Conservation (phyloP, 2,797 vertebrate species). For the Orestias chungarensis region DNA sequence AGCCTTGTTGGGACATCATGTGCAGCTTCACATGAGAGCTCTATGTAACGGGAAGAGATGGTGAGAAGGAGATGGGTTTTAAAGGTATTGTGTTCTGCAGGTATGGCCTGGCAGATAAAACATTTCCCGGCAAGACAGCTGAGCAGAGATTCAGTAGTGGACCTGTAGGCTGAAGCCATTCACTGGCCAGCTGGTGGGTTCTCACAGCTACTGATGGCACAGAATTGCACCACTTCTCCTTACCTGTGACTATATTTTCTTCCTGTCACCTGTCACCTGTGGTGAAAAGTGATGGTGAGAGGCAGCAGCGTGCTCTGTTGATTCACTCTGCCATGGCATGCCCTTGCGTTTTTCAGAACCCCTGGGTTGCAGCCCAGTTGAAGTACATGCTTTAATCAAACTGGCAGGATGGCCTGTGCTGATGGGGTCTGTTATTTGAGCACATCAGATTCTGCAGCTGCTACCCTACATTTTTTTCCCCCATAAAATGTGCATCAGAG, state of each 20-base stretch:
- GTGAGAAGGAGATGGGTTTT: constrained; percentile 55
- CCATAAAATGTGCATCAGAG: constrained; percentile 27
- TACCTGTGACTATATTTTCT: constrained; percentile 24
- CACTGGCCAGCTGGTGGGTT: constrained; percentile 55
- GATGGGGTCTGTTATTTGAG: constrained; percentile 56
- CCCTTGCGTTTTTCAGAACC: constrained; percentile 45
- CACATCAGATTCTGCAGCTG: constrained; percentile 46
- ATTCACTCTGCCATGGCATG: constrained; percentile 38
- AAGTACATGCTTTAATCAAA: constrained; percentile 64
- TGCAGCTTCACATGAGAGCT: constrained; percentile 40
- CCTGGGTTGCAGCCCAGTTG: constrained; percentile 44
- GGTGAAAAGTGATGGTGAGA: constrained; percentile 53
- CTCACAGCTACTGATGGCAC: constrained; percentile 36
- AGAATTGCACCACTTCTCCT: constrained; percentile 33
- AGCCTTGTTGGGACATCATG: constrained; percentile 45
- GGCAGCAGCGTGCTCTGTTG: constrained; percentile 50
- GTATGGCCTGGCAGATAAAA: constrained; percentile 67
- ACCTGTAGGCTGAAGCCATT: constrained; percentile 58
- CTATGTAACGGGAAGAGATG: constrained; percentile 46
- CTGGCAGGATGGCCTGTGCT: constrained; percentile 53
- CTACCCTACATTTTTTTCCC: constrained; percentile 18
- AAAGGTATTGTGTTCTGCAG: constrained; percentile 53
- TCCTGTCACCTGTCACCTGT: constrained; percentile 43
- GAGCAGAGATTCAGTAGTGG: constrained; percentile 59
- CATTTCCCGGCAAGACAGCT: constrained; percentile 46